phyloP scores from a whole-genome alignment of 2,113 vertebrate genomes.

The Phyllopteryx taeniolatus region DNA sequence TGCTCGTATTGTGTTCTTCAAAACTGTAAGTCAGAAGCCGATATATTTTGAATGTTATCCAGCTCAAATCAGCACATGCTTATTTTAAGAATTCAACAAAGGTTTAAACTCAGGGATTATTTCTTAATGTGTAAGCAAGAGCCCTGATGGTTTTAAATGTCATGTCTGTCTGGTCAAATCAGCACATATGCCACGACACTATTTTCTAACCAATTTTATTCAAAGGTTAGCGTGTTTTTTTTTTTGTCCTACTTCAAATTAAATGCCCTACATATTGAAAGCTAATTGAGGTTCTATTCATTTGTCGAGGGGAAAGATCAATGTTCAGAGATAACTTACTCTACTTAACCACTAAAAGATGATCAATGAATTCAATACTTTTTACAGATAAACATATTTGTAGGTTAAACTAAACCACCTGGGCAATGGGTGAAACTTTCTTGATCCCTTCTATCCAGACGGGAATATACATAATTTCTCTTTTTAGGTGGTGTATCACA shows the following conservation, averaged over 20 bases:
- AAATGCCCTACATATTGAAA: background rate
- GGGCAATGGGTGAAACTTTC: no score
- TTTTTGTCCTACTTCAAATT: no score
- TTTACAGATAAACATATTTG: background rate
- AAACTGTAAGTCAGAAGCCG: background rate
- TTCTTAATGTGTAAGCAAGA: background rate
- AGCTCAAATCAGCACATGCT: background rate
- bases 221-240: background rate
- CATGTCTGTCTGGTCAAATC: background rate
- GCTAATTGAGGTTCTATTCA: background rate
- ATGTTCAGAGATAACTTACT: background rate
- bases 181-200: background rate
- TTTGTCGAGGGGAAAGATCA: background rate
- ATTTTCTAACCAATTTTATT: background rate
- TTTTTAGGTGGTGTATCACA: background rate
- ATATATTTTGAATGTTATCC: background rate
- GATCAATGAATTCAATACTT: background rate
- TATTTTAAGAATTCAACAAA: background rate
- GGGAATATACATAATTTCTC: background rate
- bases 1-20: background rate
- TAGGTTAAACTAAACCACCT: background rate
- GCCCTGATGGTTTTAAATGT: background rate
- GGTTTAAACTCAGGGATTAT: no score
- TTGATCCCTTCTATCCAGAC: background rate
- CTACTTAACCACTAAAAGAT: background rate